These are phyloP conservation scores for Ostrea edulis DNA, from an alignment of 1,140 invertebrate species.

Conservation along the genomic window DNA sequence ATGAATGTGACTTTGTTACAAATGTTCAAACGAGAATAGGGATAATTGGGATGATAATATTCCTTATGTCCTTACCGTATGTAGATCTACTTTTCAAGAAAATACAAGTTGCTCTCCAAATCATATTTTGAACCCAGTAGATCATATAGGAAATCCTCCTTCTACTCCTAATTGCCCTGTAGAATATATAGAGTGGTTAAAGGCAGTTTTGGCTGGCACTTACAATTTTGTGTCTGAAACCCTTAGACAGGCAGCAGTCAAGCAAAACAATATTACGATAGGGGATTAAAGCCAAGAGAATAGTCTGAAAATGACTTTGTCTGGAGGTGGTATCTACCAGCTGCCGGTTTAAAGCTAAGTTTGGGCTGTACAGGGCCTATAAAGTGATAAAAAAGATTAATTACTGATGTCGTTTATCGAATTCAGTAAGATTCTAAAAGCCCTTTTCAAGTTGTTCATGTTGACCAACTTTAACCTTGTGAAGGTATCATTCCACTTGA, in stretches of 20 bases:
- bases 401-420: constrained; percentile 19
- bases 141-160: too few relatives aligned
- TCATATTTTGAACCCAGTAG: too few relatives aligned
- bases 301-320: constrained; percentile 10
- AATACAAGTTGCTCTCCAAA: too few relatives aligned
- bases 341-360: background rate
- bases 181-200: too few relatives aligned
- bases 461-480: too few relatives aligned
- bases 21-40: constrained; percentile 49
- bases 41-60: constrained; percentile 54
- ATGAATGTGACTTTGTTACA: constrained; percentile 65
- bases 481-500: too few relatives aligned
- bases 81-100: constrained; percentile 30
- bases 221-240: background rate
- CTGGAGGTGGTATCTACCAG: constrained; percentile 34
- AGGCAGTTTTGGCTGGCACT: background rate
- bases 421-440: background rate
- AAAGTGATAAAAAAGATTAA: constrained; percentile 30
- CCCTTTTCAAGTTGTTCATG: too few relatives aligned
- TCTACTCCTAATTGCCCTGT: too few relatives aligned
- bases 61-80: constrained; percentile 44
- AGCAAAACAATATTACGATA: constrained; percentile 8
- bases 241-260: background rate
- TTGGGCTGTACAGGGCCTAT: constrained; percentile 48
- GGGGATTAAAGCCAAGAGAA: background rate